phyloP scores from a whole-genome alignment of 2,797 vertebrate species.

The Emys orbicularis region DNA sequence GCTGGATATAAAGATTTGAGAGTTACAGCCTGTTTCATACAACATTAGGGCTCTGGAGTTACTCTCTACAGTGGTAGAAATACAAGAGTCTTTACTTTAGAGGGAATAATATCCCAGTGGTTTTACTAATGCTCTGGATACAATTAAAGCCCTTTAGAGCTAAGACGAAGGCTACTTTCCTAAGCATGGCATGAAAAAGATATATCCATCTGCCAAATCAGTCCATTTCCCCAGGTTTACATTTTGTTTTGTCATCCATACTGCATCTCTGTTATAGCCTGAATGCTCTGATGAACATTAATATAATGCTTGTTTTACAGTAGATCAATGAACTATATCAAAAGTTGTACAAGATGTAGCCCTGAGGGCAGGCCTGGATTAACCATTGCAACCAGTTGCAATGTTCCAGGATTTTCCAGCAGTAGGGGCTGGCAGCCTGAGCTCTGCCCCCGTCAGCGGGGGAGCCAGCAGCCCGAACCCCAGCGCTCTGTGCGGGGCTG shows the following conservation, averaged over 20 bases:
- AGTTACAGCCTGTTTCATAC: not conserved
- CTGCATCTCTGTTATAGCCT: not conserved
- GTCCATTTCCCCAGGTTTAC: not conserved
- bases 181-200: not conserved
- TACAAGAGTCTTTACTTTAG: not conserved
- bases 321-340: not conserved
- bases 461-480: too few relatives aligned
- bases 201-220: not conserved
- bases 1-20: slow-evolving; percentile 8
- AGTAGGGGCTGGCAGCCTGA: too few relatives aligned
- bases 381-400: not conserved
- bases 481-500: too few relatives aligned
- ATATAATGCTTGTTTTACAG: not conserved
- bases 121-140: not conserved
- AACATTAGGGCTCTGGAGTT: not conserved
- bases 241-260: not conserved
- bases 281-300: not conserved
- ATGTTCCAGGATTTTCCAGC: not conserved
- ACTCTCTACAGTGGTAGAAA: not conserved
- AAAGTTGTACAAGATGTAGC: not conserved
- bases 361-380: not conserved
- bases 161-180: not conserved
- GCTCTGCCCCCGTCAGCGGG: too few relatives aligned
- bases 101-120: not conserved
- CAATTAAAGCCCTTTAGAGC: not conserved